Evolutionary conservation across 1,140 invertebrate species (phyloP), one percentile per base, ranked within the genome.

Genomic region (Drosophila lowei): DNA sequence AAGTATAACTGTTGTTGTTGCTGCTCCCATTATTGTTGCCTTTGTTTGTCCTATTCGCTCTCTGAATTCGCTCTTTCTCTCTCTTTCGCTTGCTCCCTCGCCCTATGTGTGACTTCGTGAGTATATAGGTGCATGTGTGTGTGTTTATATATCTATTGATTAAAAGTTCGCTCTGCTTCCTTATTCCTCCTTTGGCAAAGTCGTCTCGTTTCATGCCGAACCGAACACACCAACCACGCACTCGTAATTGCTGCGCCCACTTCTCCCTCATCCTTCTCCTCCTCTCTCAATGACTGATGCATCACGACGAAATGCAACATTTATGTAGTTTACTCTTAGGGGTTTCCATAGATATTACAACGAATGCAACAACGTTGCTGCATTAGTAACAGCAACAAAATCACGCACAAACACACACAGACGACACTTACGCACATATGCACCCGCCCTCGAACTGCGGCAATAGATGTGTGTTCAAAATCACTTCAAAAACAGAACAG

Each of bases 121-220:
- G 42, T 46, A 42, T 42, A 11, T 59, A 41, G 53, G 5, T 46
- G 13, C 21, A 9, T 50, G 59, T 48, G 34, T 72, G 67, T 74
- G 50, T 56, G 73, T 80, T 71, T 81, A 42, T 81, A 75, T 85
- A 77, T 79, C 68, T 86, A 85, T 85, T 85, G 80, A 85, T 85
- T 85, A 85, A 80, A 85, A 80, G 75, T 86, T 80, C 53, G 77
- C 72, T 72, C 73, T 65, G 73, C 59, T 72, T 72, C 77, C 68
- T 83, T 77, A 67, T 80, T 75, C 59, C 78, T 78, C 34, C 34
- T 73, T 67, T 64, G 74, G 48, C 56, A 60, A 38, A 38, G 34
- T 38, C 34, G 71, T 63, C 43, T 71, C 63, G 55, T 49, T 48
- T 16, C 55, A n/a, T 56, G 52, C 28, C 61, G 34, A 38, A 13